Percentiles rank a stretch among this genome's conserved stretches.
Conservation (phyloP, 30 jellyfish, hydroid and myxozoan genomes). For the Rhopilema esculentum region DNA sequence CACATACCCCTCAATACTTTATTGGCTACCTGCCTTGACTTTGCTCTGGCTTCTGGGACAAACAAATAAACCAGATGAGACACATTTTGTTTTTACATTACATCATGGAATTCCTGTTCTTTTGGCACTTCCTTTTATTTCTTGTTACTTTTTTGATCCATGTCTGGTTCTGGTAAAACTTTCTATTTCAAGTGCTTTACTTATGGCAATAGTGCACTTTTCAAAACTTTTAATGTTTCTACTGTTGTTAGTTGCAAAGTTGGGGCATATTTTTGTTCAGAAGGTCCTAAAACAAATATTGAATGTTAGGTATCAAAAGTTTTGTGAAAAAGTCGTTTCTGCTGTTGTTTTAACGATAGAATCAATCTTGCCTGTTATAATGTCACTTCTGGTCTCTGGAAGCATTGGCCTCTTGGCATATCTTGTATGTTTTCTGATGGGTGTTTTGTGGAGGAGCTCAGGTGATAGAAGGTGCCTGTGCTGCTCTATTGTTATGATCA, state of each 20-base stretch:
- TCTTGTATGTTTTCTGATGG: background rate
- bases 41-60: background rate
- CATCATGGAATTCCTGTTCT: background rate
- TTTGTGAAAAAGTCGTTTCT: background rate
- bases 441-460: too few species aligned
- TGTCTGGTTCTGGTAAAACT: too few species aligned
- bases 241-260: background rate
- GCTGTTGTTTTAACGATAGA: background rate
- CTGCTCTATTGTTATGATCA: constrained; percentile 1
- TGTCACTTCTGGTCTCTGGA: background rate
- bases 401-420: background rate
- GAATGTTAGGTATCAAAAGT: background rate
- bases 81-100: background rate
- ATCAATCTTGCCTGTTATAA: background rate
- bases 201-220: background rate
- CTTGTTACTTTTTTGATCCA: background rate
- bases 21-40: constrained; percentile 18
- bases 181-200: background rate
- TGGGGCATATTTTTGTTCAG: background rate
- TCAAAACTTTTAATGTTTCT: background rate
- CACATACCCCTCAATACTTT: background rate
- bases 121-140: background rate
- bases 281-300: too few species aligned
- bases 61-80: background rate
- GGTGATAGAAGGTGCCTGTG: background rate